Evolutionary conservation across 2,113 vertebrate species (phyloP).

Genomic region (Seriola aureovittata): DNA sequence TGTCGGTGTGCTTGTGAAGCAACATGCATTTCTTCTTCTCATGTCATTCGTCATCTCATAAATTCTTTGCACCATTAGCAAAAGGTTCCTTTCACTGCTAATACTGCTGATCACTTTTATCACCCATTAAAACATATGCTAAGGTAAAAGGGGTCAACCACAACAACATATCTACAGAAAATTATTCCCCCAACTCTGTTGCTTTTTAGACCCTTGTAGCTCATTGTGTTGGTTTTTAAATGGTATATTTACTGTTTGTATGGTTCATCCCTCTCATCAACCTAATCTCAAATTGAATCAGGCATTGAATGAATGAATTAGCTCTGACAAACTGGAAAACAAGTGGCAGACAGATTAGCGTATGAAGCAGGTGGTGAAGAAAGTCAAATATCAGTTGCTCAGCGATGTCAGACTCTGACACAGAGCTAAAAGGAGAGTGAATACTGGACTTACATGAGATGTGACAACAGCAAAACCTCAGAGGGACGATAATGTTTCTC

Average conservation of each 20-base stretch:
- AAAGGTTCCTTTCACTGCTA: neutral
- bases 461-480: neutral
- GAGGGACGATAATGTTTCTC: neutral
- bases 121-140: neutral
- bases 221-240: neutral
- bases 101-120: neutral
- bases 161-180: neutral
- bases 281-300: neutral
- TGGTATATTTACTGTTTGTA: neutral
- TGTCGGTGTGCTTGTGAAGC: constrained; percentile 16
- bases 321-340: neutral
- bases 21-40: neutral
- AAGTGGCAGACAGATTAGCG: neutral
- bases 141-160: neutral
- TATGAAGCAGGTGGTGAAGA: too few relatives aligned
- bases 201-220: neutral
- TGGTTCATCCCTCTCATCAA: neutral
- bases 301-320: neutral
- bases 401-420: neutral
- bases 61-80: neutral
- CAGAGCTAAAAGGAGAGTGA: constrained; percentile 11
- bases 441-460: neutral
- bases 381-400: neutral
- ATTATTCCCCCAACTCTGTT: neutral
- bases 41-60: neutral